phyloP scores from a whole-genome alignment of 2,888 invertebrate genomes.

The Pegoplata infirma region DNA sequence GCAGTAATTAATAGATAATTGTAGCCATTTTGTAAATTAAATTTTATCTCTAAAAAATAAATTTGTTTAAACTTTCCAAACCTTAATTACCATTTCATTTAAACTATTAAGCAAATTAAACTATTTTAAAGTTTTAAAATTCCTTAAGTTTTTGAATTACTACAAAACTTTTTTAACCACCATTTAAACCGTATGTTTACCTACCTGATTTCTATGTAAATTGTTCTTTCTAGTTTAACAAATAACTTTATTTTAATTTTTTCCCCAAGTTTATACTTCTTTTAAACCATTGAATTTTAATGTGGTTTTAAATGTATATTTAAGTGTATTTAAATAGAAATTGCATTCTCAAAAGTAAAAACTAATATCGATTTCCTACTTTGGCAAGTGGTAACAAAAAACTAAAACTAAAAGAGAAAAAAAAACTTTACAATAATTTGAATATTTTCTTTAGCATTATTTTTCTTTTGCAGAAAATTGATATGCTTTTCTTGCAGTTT shows the following conservation, averaged over 20 bases:
- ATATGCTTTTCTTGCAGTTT: constrained; percentile 9
- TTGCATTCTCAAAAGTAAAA: background rate
- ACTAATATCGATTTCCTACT: constrained; percentile 16
- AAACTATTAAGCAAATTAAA: too few species aligned
- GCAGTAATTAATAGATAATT: too few species aligned
- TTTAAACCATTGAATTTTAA: constrained; percentile 12
- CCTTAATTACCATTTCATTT: too few species aligned
- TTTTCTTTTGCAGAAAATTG: constrained; percentile 11
- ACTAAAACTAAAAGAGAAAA: too few species aligned
- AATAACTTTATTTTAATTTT: background rate
- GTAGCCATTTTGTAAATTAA: too few species aligned
- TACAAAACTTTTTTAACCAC: background rate
- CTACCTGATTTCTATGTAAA: background rate
- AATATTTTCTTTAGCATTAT: background rate
- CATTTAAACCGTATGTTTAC: background rate
- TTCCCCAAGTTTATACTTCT: background rate
- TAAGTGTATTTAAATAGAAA: constrained; percentile 4
- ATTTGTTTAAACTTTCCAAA: too few species aligned
- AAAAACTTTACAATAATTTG: constrained; percentile 14
- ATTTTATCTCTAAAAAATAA: too few species aligned
- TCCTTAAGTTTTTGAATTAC: background rate
- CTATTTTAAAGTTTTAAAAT: too few species aligned
- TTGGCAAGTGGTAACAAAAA: background rate
- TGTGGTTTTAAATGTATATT: constrained; percentile 20
- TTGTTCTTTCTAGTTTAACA: background rate